A percentile compares a stretch with the other conserved stretches of the same genome.
Conservation (phyloP, 2,797 vertebrate genomes). For the Bradypodion ventrale region DNA sequence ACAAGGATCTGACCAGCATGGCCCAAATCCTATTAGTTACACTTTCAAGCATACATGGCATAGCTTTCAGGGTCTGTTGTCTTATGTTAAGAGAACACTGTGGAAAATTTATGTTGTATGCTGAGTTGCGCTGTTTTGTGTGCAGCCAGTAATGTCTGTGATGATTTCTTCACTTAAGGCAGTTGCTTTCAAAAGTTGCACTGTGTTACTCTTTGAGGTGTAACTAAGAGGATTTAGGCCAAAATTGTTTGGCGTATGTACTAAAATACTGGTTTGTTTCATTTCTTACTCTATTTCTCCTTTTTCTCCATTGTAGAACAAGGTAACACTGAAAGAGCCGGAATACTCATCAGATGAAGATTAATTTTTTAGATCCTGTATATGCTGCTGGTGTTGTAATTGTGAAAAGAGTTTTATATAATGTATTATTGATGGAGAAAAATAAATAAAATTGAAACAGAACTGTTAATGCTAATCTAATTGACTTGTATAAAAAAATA, state of each 20-base stretch:
- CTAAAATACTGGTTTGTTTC: conserved; percentile 40
- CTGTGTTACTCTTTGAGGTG: no score
- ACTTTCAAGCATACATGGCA: no score
- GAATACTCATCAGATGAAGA: conserved; percentile 49
- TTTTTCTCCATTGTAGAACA: conserved; percentile 78
- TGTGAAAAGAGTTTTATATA: conserved; percentile 25
- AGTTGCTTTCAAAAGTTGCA: no score
- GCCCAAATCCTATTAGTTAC: no score
- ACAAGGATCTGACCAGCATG: conserved; percentile 28
- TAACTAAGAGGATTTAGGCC: background rate
- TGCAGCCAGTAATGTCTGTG: no score
- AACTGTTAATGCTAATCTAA: conserved; percentile 9
- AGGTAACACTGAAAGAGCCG: no score
- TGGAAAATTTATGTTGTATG: no score
- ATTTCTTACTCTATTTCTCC: conserved; percentile 39
- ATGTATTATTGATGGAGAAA: conserved; percentile 29
- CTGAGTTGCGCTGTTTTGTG: no score
- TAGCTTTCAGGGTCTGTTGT: no score
- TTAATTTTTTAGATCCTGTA: conserved; percentile 42
- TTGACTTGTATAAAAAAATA: background rate
- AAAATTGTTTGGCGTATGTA: conserved; percentile 42
- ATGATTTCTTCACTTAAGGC: no score
- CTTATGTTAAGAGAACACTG: no score
- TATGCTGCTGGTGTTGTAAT: conserved; percentile 53
- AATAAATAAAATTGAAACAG: conserved; percentile 51